Evolutionary conservation across 2,888 invertebrate species (phyloP).

Genomic region (Lithophane socia): DNA sequence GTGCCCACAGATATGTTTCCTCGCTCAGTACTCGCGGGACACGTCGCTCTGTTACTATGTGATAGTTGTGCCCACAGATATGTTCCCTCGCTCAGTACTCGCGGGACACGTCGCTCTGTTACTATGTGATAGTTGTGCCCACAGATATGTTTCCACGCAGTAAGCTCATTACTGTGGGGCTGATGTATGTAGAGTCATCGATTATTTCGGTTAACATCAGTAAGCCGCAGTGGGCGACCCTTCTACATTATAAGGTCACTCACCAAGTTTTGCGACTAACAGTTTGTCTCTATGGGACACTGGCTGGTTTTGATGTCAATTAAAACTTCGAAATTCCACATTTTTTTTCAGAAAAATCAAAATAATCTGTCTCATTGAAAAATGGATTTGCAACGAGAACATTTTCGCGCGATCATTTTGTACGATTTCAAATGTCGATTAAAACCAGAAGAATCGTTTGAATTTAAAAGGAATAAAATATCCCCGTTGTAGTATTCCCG

Average conservation of each 20-base stretch:
- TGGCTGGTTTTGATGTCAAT: no score
- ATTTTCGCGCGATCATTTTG: no score
- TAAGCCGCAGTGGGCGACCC: not conserved
- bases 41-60: not conserved
- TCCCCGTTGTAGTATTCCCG: no score
- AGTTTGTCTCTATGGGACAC: no score
- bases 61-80: not conserved
- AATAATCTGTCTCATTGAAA: no score
- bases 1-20: not conserved
- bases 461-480: no score
- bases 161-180: not conserved
- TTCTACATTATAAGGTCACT: not conserved
- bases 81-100: not conserved
- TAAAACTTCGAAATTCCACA: no score
- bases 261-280: no score
- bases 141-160: not conserved
- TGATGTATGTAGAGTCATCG: conserved; percentile 6
- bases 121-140: not conserved
- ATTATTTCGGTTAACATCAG: conserved; percentile 14
- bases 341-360: no score
- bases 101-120: not conserved
- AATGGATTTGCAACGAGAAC: no score
- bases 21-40: not conserved
- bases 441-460: no score
- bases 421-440: no score